Evolutionary conservation across 2,888 invertebrate species (phyloP).

Genomic region (Prosopocoilus inquinatus): DNA sequence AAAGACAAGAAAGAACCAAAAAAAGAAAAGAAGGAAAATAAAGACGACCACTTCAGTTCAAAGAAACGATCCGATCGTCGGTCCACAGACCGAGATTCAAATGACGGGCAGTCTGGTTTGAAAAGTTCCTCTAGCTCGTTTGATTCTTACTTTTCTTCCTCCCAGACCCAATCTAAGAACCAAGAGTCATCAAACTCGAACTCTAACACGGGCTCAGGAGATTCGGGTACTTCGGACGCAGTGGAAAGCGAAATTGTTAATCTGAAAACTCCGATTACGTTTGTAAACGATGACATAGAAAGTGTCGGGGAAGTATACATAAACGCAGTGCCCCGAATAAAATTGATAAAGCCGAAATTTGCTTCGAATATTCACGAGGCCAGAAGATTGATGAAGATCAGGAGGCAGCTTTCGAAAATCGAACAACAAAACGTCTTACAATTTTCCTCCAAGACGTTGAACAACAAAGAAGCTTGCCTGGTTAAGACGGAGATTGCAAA

Average conservation of each 20-base stretch:
- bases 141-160: slow-evolving; percentile 45
- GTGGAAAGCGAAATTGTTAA: slow-evolving; percentile 21
- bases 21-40: slow-evolving; percentile 37
- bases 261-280: slow-evolving; percentile 7
- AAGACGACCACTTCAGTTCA: slow-evolving; percentile 71
- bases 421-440: slow-evolving; percentile 46
- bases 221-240: slow-evolving; percentile 45
- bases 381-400: slow-evolving; percentile 63
- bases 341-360: slow-evolving; percentile 65
- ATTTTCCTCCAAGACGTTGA: slow-evolving; percentile 1
- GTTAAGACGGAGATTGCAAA: background rate
- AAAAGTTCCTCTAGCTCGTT: slow-evolving; percentile 48
- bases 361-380: slow-evolving; percentile 69
- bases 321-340: slow-evolving; percentile 30
- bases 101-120: slow-evolving; percentile 61
- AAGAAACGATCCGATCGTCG: slow-evolving; percentile 66
- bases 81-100: slow-evolving; percentile 78
- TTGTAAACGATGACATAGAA: slow-evolving; percentile 6
- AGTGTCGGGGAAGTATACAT: slow-evolving; percentile 7
- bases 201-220: slow-evolving; percentile 35
- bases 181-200: slow-evolving; percentile 32
- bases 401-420: slow-evolving; percentile 63
- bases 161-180: slow-evolving; percentile 29
- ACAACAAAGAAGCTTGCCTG: background rate
- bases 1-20: slow-evolving; percentile 33